Evolutionary conservation across 1,140 invertebrate species (phyloP), one percentile per base, ranked within the genome.

Genomic region (Himalopsyche phryganea): DNA sequence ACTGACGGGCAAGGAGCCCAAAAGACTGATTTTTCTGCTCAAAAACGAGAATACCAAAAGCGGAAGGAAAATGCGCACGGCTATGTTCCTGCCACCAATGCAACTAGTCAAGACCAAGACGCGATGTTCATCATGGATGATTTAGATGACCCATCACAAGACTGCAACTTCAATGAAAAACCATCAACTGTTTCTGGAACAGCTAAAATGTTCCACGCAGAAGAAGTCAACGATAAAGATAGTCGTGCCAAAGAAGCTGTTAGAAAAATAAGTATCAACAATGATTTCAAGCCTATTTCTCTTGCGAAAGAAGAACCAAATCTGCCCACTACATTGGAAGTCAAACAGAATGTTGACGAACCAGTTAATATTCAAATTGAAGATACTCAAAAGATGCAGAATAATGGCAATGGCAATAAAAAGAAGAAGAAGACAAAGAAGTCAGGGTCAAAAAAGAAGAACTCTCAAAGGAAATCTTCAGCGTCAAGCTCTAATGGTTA

Each of bases 351-450:
- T 71, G 28, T 50, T 58, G 33, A 74, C 67, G 50, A 66, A 65
- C 36, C 66, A 56, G 66, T 36, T 7, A 50, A 7, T 14, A 32
- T 18, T 46, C 68, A 65, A 32, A 71, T 76, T 14, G 75, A 78
- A 1, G 38, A 68, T 7, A 71, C 74, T 55, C 69, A 66, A 32
- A 78, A 77, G 36, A 71, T 46, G 10, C 53, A 54, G 14, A 59
- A 70, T 0, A 77, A 77, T 50, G 75, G 74, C 0, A 78, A 83
- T 36, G 23, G 23, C 9, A 89, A 90, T 4, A 78, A 84, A 36
- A 89, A 90, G 65, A 85, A 89, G 64, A 90, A 87, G 67, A 81
- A 88, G 7, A 85, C 86, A 66, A 88, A 87, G 74, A 90, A 86
- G 78, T 83, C 84, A n/a, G 78, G 84, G 48, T 85, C 88, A 71